Percentiles rank a stretch among this genome's conserved stretches.
Conservation (phyloP, 92 coral and sea anemone genomes). For the Porites lobata region DNA sequence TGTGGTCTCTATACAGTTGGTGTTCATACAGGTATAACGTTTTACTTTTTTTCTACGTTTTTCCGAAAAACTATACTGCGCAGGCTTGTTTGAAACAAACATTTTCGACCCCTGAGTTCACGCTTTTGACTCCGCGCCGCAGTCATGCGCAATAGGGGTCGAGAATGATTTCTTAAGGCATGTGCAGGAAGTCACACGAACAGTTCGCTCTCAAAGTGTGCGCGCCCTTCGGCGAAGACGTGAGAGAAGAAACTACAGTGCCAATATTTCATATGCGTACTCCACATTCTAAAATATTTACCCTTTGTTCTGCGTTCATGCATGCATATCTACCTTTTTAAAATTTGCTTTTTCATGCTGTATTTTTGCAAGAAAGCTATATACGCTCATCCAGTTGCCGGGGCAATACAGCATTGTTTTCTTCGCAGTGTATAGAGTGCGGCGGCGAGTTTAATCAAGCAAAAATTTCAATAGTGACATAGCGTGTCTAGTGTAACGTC, state of each 20-base stretch:
- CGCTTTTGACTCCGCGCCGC: too few species aligned
- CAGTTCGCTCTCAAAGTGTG: too few species aligned
- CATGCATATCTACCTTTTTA: neutral
- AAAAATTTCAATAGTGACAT: neutral
- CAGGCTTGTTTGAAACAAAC: too few species aligned
- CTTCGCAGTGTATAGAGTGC: neutral
- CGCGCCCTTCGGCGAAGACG: neutral
- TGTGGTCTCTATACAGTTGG: too few species aligned
- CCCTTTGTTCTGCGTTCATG: neutral
- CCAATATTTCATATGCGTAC: neutral
- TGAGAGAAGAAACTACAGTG: neutral
- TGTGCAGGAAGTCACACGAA: too few species aligned
- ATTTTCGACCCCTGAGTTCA: too few species aligned
- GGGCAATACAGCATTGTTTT: neutral
- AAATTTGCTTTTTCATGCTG: slow-evolving; percentile 3
- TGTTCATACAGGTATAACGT: too few species aligned
- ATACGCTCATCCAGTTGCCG: neutral
- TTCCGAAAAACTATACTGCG: too few species aligned
- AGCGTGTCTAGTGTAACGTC: neutral
- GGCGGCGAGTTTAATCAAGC: neutral
- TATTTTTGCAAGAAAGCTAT: neutral
- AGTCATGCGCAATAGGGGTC: too few species aligned
- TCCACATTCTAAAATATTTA: neutral
- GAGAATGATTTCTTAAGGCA: too few species aligned
- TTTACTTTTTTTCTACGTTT: too few species aligned